Base-by-base conservation (phyloP, 2,113 vertebrate species). In the Dinomys branickii region DNA sequence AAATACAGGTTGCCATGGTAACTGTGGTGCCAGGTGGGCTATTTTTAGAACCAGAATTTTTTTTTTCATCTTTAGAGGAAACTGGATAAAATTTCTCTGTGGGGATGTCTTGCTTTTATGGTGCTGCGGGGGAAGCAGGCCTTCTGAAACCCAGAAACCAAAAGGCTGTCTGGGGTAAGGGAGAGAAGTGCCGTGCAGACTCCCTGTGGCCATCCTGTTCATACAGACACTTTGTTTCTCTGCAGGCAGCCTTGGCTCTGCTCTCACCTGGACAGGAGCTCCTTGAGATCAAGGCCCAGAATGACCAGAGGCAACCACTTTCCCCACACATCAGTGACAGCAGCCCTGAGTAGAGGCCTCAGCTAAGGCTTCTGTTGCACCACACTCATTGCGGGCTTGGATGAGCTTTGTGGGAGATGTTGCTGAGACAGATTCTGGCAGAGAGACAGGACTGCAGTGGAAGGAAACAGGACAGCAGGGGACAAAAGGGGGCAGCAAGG, bases 1-100 rank as follows among this genome's bases (percentile, higher is more conserved):
- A 98, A 98, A 84, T 94, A 98, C 94, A 22, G 9, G 99, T 99
- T 99, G 98, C 98, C 97, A 94, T 98, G 98, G 99, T 98, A 99
- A 99, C 99, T 96, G 96, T 73, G 85, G 91, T 95, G 85, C 89
- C 54, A 78, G 91, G 88, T 54, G 71, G 90, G 95, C 92, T 98
- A 98, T 98, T 99, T 99, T 98, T 97, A 98, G 97, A 97, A 95
- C 50, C 87, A 96, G 96, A 97, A 94, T 30, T 97, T 97, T 77
- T 77, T 88, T 77, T 97, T 96, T 96, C 97, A 98, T 96, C 96
- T 94, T 86, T 94, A 95, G 91, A 67, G 96, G 88, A 96, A 97
- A 97, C 97, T 52, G 59, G 95, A 97, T 98, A 52, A 54, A 96
- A 50, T 97, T 96, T 97, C 86, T 84, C 38, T 41, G 54, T 80